Evolutionary conservation across 2,113 vertebrate genomes (phyloP), one percentile per base, ranked within the genome.

Genomic region (Rhombomys opimus): DNA sequence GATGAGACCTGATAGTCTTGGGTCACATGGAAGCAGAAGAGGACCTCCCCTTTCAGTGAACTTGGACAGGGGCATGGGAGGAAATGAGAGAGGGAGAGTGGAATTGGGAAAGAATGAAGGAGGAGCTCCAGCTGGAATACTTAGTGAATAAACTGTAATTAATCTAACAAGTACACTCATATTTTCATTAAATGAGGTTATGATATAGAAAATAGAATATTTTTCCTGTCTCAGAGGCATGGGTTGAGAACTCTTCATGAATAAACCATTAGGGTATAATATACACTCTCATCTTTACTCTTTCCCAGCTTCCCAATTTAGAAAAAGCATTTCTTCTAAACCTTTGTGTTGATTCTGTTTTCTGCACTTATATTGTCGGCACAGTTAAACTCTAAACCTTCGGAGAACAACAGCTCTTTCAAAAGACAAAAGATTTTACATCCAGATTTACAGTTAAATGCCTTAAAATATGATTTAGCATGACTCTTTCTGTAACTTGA

Each of bases 261-360:
- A 98, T 96, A 91, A 97, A 94, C 90, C 68, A 96, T 93, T 61
- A 82, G 11, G 52, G 65, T 61, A 15, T 70, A 93, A 87, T 94
- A 12, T 32, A 5, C 15, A 80, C 17, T 88, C 67, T 87, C 77
- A 11, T 52, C n/a, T 90, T 93, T 94, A 32, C 84, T 72, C 50
- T 96, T 91, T 52, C 25, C 93, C 15, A 94, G 92, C 9, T 82
- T 94, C 59, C 68, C 50, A 75, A 61, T 65, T 78, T 38, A 90
- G 86, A 46, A 91, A 82, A 95, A 94, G n/a, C 32, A 91, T 93
- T 94, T 90, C 25, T 87, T 90, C 50, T 92, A 87, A 96, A 85
- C 8, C 15, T 14, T 20, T 75, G 46, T 94, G 76, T 94, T 95
- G 85, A 96, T 92, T 94, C n/a, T 95, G 50, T 95, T 93, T 96